Conservation (phyloP, 2,797 vertebrate species). For the Sitta carolinensis region DNA sequence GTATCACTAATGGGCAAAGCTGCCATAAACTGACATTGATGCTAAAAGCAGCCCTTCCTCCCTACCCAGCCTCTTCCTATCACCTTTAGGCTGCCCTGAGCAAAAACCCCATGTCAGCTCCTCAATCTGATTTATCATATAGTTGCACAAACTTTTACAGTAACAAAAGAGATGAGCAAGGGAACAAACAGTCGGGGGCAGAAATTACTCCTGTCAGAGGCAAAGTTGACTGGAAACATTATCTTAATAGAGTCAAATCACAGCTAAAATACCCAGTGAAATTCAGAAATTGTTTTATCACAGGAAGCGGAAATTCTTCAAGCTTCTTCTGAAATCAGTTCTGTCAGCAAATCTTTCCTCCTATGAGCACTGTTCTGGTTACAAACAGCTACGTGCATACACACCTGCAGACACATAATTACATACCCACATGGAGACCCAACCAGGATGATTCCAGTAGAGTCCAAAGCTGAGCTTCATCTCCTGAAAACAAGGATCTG, state of each 20-base stretch:
- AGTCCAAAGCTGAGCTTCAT: neutral
- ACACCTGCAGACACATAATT: no score
- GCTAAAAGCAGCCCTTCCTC: neutral
- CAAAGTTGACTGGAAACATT: neutral
- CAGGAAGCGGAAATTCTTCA: neutral
- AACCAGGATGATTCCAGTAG: neutral
- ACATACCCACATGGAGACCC: neutral
- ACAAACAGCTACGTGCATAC: neutral
- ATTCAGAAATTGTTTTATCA: neutral
- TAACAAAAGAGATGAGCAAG: neutral
- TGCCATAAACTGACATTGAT: neutral
- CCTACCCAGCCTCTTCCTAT: neutral
- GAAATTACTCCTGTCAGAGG: neutral
- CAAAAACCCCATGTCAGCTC: neutral
- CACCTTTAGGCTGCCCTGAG: neutral
- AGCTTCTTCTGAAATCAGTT: neutral
- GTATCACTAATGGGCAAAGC: neutral
- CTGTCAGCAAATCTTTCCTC: neutral
- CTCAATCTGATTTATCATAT: neutral
- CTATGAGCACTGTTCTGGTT: fast-evolving
- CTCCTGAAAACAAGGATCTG: neutral
- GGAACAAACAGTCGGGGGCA: neutral
- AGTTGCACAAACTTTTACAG: neutral
- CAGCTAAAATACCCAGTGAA: neutral
- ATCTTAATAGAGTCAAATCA: neutral